phyloP scores from a whole-genome alignment of 2,888 invertebrate species.

The Chrysolina americana region DNA sequence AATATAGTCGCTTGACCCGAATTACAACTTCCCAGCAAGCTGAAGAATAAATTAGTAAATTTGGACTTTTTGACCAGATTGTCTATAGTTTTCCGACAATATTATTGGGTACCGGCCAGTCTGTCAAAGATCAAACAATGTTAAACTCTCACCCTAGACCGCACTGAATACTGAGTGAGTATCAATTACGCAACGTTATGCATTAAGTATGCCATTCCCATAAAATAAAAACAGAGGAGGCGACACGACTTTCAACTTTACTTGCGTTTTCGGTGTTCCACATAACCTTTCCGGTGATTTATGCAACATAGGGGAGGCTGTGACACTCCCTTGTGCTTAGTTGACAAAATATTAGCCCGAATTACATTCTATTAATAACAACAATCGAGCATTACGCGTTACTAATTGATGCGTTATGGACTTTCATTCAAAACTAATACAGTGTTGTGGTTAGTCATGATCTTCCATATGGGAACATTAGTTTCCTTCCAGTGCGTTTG shows the following conservation, averaged over 20 bases:
- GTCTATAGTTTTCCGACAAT: too few relatives aligned
- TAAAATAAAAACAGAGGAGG: conserved; percentile 25
- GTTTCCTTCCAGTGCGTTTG: conserved; percentile 48
- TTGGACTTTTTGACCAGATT: too few relatives aligned
- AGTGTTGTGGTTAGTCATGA: conserved; percentile 46
- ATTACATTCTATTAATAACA: conserved; percentile 62
- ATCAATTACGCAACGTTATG: conserved; percentile 5
- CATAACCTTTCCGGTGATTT: conserved; percentile 55
- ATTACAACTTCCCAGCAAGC: too few relatives aligned
- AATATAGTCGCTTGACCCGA: too few relatives aligned
- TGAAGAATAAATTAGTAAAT: too few relatives aligned
- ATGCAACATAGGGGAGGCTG: conserved; percentile 57
- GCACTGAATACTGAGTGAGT: not conserved
- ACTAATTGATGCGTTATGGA: conserved; percentile 61
- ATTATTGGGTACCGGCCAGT: not conserved
- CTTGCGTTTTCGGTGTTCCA: conserved; percentile 47
- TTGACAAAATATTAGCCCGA: conserved; percentile 62
- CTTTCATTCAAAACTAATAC: conserved; percentile 52
- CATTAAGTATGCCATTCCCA: conserved; percentile 8
- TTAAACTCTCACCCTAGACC: not conserved
- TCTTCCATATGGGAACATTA: conserved; percentile 54
- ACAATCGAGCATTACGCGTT: conserved; percentile 62
- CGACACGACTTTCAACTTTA: conserved; percentile 59
- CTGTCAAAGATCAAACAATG: not conserved
- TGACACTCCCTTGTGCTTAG: conserved; percentile 64